Percentiles rank a stretch among this genome's conserved stretches.
Conservation (phyloP, 2,113 vertebrate species). For the Sciurus niger region DNA sequence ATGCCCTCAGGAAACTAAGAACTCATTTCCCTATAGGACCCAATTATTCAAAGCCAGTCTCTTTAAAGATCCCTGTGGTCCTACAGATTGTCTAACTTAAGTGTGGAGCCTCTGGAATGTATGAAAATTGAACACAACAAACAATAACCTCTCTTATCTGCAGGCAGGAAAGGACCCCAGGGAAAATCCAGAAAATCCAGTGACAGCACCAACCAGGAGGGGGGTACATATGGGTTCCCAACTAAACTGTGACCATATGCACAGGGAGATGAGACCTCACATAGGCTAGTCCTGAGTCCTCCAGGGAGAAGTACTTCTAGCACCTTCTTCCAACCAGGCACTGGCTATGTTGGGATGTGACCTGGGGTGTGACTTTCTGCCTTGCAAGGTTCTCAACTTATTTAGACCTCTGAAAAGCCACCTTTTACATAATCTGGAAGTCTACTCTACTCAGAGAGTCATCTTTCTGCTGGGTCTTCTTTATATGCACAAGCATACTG, state of each 20-base stretch:
- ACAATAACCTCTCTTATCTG: conserved; percentile 21
- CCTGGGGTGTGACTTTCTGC: neutral
- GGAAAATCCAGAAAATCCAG: neutral
- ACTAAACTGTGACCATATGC: neutral
- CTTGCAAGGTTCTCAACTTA: conserved; percentile 23
- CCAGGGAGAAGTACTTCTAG: neutral
- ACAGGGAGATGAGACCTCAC: neutral
- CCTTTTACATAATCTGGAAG: neutral
- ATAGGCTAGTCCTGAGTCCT: neutral
- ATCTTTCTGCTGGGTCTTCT: neutral
- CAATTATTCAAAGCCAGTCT: conserved; percentile 42
- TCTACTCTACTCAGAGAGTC: neutral
- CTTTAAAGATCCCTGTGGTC: conserved; percentile 44
- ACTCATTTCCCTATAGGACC: conserved; percentile 49
- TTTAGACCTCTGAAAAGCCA: conserved; percentile 4
- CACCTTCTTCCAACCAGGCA: neutral
- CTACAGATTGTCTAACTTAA: conserved; percentile 55
- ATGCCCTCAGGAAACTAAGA: neutral
- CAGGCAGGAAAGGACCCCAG: neutral
- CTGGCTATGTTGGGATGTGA: neutral
- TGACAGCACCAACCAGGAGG: neutral
- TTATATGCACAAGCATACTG: neutral
- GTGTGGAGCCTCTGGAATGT: conserved; percentile 58
- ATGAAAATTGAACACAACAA: conserved; percentile 39
- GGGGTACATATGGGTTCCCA: neutral